Evolutionary conservation across 2,888 invertebrate species (phyloP).

Genomic region (Trilocha varians): DNA sequence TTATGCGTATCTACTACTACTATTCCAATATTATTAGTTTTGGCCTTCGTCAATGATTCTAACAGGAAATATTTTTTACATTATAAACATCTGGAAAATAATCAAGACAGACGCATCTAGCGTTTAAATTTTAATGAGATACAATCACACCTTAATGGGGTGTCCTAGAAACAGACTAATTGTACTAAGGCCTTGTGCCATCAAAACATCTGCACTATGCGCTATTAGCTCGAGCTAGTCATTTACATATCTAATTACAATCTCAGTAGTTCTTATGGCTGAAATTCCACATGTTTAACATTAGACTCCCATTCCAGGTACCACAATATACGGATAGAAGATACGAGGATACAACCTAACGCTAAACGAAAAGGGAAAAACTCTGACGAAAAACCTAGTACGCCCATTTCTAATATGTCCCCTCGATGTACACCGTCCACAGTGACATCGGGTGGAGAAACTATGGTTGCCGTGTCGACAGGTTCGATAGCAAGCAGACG

Average conservation of each 20-base stretch:
- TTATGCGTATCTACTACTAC: too few species aligned
- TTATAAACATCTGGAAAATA: background rate
- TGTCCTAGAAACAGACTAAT: constrained; percentile 20
- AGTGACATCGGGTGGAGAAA: constrained; percentile 54
- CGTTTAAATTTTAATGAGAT: constrained; percentile 11
- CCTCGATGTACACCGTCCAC: constrained; percentile 58
- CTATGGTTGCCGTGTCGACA: constrained; percentile 57
- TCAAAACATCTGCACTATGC: constrained; percentile 7
- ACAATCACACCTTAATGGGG: constrained; percentile 12
- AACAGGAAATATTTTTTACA: too few species aligned
- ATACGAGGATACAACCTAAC: constrained; percentile 60
- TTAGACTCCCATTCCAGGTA: constrained; percentile 56
- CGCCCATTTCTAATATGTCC: constrained; percentile 48
- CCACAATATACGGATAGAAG: constrained; percentile 62
- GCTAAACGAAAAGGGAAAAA: constrained; percentile 65
- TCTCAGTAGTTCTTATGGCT: constrained; percentile 16
- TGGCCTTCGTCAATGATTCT: too few species aligned
- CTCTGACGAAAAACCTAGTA: constrained; percentile 54
- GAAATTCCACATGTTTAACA: constrained; percentile 51
- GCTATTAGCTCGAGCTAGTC: constrained; percentile 21
- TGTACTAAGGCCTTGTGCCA: constrained; percentile 25
- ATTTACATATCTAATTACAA: constrained; percentile 16
- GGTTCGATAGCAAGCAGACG: constrained; percentile 60
- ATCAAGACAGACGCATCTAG: background rate
- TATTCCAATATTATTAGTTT: constrained; percentile 5